Evolutionary conservation across 2,113 vertebrate species (phyloP).

Genomic region (Myodes glareolus): DNA sequence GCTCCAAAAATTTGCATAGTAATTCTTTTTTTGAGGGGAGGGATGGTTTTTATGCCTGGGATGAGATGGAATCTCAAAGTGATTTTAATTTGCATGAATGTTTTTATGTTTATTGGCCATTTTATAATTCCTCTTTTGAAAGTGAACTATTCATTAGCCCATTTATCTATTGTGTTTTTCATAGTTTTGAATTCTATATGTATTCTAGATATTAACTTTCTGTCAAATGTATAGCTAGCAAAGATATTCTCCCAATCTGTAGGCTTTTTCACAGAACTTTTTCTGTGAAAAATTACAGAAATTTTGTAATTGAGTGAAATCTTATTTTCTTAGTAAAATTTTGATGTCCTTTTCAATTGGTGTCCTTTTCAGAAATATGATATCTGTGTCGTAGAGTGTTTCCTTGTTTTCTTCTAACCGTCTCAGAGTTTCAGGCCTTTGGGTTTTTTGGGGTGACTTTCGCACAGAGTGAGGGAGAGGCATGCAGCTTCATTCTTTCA

Average conservation of each 20-base stretch:
- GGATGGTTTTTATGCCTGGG: not conserved
- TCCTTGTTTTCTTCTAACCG: not conserved
- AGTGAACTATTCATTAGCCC: not conserved
- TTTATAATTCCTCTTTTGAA: not conserved
- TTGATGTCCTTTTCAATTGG: not conserved
- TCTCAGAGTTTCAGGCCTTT: not conserved
- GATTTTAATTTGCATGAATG: not conserved
- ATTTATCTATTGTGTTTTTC: not conserved
- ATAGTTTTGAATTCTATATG: not conserved
- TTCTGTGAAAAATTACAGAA: too few species aligned
- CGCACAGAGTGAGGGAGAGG: not conserved
- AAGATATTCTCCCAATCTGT: not conserved
- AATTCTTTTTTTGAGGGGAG: too few species aligned
- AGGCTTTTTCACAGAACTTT: not conserved
- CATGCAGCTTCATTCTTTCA: not conserved
- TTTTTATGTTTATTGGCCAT: not conserved
- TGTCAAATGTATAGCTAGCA: not conserved
- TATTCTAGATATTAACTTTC: not conserved
- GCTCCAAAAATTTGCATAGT: too few species aligned
- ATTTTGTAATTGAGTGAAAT: not conserved
- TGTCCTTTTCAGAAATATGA: not conserved
- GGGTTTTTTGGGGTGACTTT: not conserved
- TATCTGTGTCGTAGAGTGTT: not conserved
- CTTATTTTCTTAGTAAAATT: not conserved
- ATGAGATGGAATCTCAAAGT: not conserved